Percentiles rank a stretch among this genome's conserved stretches.
These are phyloP conservation scores for Zelostemma sp. DNA, from an alignment of 1,140 invertebrate species.

Conservation along the genomic window DNA sequence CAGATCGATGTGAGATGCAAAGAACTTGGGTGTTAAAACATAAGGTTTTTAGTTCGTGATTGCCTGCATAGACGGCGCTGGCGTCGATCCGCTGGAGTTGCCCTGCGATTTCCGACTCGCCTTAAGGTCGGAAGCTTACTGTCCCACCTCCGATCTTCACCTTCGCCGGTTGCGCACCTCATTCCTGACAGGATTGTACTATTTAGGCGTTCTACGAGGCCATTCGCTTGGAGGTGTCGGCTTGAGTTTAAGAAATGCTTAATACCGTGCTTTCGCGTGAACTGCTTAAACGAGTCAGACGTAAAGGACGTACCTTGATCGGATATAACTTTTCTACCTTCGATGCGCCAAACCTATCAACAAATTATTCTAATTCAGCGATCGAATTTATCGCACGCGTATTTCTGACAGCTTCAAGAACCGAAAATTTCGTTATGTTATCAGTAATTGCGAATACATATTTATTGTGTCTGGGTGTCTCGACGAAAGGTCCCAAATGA, in stretches of 20 bases:
- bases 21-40: no score
- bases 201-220: slow-evolving; percentile 15
- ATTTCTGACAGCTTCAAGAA: not conserved
- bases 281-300: not conserved
- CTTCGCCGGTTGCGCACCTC: not conserved
- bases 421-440: not conserved
- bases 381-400: not conserved
- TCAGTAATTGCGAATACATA: slow-evolving; percentile 10
- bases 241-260: not conserved
- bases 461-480: slow-evolving; percentile 5
- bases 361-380: not conserved
- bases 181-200: not conserved
- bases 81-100: no score
- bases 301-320: slow-evolving; percentile 8
- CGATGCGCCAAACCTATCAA: not conserved
- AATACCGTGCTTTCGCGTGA: not conserved
- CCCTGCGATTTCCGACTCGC: no score
- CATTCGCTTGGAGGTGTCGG: slow-evolving; percentile 16
- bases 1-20: no score
- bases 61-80: no score
- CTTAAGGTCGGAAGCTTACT: no score
- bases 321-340: slow-evolving; percentile 6
- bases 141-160: slow-evolving; percentile 6
- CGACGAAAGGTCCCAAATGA: slow-evolving; percentile 28
- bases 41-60: no score